phyloP scores from a whole-genome alignment of 2,888 invertebrate genomes.

The Caenorhabditis parvicauda region DNA sequence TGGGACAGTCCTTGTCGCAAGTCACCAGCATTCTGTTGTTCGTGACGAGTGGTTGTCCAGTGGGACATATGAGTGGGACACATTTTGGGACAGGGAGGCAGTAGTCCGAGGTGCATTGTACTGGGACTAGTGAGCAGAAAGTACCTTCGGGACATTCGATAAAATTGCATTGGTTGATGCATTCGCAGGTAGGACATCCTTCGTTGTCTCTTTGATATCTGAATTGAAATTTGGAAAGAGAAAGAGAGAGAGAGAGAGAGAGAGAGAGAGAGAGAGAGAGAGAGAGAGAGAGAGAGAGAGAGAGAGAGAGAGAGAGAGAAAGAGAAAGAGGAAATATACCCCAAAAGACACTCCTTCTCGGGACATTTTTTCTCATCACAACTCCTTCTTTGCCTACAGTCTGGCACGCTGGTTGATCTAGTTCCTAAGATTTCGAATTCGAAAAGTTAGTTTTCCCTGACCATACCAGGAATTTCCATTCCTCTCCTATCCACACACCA shows the following conservation, averaged over 20 bases:
- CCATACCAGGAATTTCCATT: constrained; percentile 42
- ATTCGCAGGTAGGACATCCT: constrained; percentile 56
- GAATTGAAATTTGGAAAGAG: no score
- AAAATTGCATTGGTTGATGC: constrained; percentile 45
- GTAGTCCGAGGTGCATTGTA: constrained; percentile 31
- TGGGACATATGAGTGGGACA: constrained; percentile 47
- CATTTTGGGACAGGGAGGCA: constrained; percentile 46
- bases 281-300: no score
- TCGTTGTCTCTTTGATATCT: constrained; percentile 40
- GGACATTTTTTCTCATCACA: constrained; percentile 45
- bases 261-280: no score
- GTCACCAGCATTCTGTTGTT: constrained; percentile 28
- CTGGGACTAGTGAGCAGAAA: constrained; percentile 42
- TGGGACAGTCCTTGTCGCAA: constrained; percentile 46
- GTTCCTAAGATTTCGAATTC: constrained; percentile 17
- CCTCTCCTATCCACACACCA: constrained; percentile 57
- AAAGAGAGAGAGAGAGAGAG: no score
- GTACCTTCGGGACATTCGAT: constrained; percentile 49
- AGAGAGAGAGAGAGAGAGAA: no score
- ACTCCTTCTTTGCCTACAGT: constrained; percentile 37
- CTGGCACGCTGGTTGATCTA: constrained; percentile 31
- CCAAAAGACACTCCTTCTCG: constrained; percentile 38
- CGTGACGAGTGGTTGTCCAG: constrained; percentile 41
- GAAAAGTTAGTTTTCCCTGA: not conserved
- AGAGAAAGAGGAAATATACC: constrained; percentile 22